Evolutionary conservation across 2,888 invertebrate genomes (phyloP), one percentile per base, ranked within the genome.

Genomic region (Nomada fabriciana): DNA sequence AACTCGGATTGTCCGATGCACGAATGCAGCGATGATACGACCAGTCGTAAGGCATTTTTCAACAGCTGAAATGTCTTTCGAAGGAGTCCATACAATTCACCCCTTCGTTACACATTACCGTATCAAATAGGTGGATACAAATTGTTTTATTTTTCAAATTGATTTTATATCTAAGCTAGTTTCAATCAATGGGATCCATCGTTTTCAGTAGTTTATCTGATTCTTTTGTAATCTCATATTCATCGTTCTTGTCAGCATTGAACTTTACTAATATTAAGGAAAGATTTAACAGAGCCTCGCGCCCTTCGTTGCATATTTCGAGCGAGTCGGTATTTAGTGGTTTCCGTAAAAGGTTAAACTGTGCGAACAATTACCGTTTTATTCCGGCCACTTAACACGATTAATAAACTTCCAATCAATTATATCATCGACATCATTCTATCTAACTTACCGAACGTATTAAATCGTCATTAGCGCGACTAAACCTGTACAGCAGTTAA

Each of bases 401-500:
- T 80, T 29, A 68, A 73, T 67, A 57, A 29, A 64, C 47, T 73
- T 69, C 47, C 70, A 55, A 59, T 50, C 69, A 53, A 70, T 71
- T 71, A 65, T 53, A 70, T 68, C 61, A 36, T 69, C 61, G 70
- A 68, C 67, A 77, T 70, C 72, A 53, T 69, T 65, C 65, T 74
- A 65, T 55, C 55, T 74, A 78, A 55, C 61, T 78, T 80, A 78
- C 77, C 60, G 75, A 83, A 81, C 59, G 60, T 65, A 85, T 86
- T 82, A 79, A 82, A 82, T 87, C 76, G 77, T 85, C 76, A 70
- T 86, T 74, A 76, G 42, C 70, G 80, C 68, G 73, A 81, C 74
- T 79, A 82, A 85, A 81, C 73, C 87, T 86, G 84, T 83, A 84
- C 82, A 85, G 82, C 84, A 87, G 84, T 89, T 88, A 88, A 88